These are phyloP conservation scores for Oopsacas minuta DNA, from an alignment of 37 sponge, comb jelly and placozoan species.

Conservation along the genomic window DNA sequence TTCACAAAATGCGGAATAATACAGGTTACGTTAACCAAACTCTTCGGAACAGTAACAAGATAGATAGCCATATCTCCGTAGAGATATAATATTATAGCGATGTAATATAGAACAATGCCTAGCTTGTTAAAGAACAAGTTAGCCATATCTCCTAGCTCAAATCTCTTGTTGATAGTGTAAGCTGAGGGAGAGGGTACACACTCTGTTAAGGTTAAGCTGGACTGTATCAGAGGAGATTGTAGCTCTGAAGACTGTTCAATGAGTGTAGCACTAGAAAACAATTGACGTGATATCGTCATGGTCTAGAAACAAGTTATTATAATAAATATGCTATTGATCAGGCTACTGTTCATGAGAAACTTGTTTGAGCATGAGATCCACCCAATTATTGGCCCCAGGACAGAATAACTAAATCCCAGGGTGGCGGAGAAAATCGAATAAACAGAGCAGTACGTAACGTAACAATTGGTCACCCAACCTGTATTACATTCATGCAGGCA, in stretches of 20 bases:
- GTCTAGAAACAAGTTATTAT: no score
- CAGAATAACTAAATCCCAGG: no score
- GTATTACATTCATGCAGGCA: no score
- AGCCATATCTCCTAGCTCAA: slow-evolving; percentile 64
- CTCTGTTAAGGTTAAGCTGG: background rate
- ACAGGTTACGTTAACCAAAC: background rate
- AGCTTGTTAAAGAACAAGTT: slow-evolving; percentile 63
- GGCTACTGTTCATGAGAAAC: no score
- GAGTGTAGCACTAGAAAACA: background rate
- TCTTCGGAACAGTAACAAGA: slow-evolving; percentile 78
- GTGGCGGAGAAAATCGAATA: no score
- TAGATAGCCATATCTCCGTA: slow-evolving; percentile 96
- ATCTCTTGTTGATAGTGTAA: background rate
- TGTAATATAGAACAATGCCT: slow-evolving; percentile 55
- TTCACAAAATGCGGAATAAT: background rate
- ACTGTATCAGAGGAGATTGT: background rate
- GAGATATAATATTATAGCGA: slow-evolving; percentile 73
- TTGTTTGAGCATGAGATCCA: no score
- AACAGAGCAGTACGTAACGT: no score
- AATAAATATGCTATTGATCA: no score
- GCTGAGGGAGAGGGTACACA: background rate
- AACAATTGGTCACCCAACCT: no score
- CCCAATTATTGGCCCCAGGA: no score
- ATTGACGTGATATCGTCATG: background rate
- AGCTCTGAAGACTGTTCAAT: background rate